Evolutionary conservation across 2,888 invertebrate genomes (phyloP).

Genomic region (Andrena camellia): DNA sequence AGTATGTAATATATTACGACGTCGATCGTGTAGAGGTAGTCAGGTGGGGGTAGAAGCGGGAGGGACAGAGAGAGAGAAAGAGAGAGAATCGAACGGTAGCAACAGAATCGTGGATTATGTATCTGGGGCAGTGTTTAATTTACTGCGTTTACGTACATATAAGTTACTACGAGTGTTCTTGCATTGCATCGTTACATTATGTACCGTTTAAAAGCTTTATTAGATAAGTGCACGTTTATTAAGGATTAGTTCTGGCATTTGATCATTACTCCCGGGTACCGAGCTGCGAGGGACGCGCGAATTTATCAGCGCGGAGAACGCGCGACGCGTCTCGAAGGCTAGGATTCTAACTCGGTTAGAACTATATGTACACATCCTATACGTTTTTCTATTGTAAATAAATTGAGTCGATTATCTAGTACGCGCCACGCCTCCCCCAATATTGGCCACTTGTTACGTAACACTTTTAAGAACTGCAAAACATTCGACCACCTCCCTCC

Average conservation of each 20-base stretch:
- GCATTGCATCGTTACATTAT: conserved; percentile 64
- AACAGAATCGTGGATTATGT: neutral
- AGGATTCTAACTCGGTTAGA: conserved; percentile 27
- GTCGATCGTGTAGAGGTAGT: conserved; percentile 22
- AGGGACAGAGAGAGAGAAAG: neutral
- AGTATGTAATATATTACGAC: conserved; percentile 11
- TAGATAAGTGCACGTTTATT: conserved; percentile 71
- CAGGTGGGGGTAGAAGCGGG: neutral
- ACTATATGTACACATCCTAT: conserved; percentile 42
- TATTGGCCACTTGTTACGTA: neutral
- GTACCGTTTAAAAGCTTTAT: conserved; percentile 69
- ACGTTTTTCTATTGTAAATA: conserved; percentile 77
- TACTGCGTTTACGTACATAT: conserved; percentile 48
- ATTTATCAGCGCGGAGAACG: neutral
- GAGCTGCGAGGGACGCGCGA: conserved; percentile 11
- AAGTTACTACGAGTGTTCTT: conserved; percentile 64
- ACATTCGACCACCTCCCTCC: too few species aligned
- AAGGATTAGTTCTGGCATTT: conserved; percentile 59
- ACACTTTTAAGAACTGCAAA: neutral
- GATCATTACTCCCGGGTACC: conserved; percentile 35
- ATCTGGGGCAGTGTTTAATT: conserved; percentile 37
- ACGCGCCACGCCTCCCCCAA: conserved; percentile 12
- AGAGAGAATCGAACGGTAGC: neutral
- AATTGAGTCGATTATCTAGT: conserved; percentile 62
- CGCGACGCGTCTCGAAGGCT: neutral